Conservation (phyloP, 2,113 vertebrate species). For the Eira barbara region DNA sequence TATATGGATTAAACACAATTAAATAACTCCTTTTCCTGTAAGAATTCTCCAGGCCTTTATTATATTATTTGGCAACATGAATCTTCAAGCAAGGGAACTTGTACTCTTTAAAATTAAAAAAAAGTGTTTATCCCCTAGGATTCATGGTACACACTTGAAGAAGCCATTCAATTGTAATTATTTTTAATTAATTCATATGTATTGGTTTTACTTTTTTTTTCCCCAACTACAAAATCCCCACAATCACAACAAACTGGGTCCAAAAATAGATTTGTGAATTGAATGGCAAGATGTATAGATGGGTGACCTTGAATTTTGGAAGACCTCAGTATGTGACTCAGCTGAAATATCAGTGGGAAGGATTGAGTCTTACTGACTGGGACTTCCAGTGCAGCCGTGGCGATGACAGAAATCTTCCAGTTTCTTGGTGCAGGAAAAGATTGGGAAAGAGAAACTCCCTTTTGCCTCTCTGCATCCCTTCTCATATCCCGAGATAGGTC, state of each 20-base stretch:
- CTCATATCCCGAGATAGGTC: background rate
- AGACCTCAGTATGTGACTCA: background rate
- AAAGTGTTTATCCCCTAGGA: background rate
- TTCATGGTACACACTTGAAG: background rate
- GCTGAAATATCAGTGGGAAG: background rate
- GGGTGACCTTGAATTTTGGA: background rate
- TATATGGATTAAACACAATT: slow-evolving; percentile 13
- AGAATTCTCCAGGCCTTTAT: background rate
- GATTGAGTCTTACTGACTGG: background rate
- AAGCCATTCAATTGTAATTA: background rate
- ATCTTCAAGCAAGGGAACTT: background rate
- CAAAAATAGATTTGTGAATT: background rate
- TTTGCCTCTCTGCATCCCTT: background rate
- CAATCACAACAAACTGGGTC: background rate
- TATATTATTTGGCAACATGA: background rate
- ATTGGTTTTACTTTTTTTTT: background rate
- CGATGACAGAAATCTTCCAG: background rate
- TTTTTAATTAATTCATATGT: background rate
- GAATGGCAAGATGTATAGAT: background rate
- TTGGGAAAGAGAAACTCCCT: background rate
- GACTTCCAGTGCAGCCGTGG: background rate
- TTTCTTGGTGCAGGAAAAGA: background rate
- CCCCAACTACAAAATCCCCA: background rate
- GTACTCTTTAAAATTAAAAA: background rate
- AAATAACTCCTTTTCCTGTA: background rate